phyloP scores from a whole-genome alignment of 2,888 invertebrate species.

The Trimorus sp. region DNA sequence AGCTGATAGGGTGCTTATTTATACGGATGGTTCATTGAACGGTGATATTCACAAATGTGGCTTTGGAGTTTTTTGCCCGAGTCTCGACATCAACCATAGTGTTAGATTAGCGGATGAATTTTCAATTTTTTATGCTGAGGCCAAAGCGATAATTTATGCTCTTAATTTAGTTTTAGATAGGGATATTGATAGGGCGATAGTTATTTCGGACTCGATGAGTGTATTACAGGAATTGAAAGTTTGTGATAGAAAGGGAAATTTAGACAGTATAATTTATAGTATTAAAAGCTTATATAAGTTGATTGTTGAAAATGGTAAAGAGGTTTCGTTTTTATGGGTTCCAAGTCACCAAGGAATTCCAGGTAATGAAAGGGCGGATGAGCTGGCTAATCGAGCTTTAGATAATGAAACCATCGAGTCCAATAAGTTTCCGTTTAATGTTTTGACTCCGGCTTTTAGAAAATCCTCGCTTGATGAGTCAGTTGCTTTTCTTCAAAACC shows the following conservation, averaged over 20 bases:
- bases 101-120: neutral
- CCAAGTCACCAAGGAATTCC: neutral
- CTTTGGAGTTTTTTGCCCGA: neutral
- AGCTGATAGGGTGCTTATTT: too few relatives aligned
- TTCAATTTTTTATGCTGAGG: conserved; percentile 7
- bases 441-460: too few relatives aligned
- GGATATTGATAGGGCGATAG: neutral
- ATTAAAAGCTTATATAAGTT: neutral
- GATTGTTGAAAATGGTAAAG: neutral
- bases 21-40: too few relatives aligned
- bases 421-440: too few relatives aligned
- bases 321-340: neutral
- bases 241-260: neutral
- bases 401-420: neutral
- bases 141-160: neutral
- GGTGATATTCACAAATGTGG: too few relatives aligned
- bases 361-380: too few relatives aligned
- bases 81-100: neutral
- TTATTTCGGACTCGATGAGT: conserved; percentile 1
- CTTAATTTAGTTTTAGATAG: neutral
- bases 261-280: neutral
- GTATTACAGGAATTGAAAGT: neutral
- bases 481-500: too few relatives aligned
- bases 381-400: neutral
- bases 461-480: too few relatives aligned